These are phyloP conservation scores for Asteroscopus sphinx DNA, from an alignment of 2,888 invertebrate species.

Conservation along the genomic window DNA sequence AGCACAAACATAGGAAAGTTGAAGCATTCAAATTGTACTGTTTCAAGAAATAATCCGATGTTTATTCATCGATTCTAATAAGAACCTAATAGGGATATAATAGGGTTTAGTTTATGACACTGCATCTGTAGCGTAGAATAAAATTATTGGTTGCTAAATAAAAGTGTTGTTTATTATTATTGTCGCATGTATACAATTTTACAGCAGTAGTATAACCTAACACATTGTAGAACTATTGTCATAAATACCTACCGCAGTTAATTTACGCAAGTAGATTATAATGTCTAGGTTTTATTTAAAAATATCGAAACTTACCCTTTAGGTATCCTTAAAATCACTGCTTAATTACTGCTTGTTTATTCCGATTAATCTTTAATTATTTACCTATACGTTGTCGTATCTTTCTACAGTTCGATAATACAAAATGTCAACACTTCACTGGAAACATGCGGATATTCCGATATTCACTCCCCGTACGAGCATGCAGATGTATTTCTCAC, in stretches of 20 bases:
- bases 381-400: constrained; percentile 51
- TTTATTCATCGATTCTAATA: neutral
- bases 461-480: constrained; percentile 23
- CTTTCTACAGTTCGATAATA: constrained; percentile 54
- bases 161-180: neutral
- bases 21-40: too few relatives aligned
- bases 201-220: neutral
- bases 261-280: neutral
- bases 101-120: neutral
- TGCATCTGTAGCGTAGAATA: neutral
- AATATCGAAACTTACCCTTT: constrained; percentile 42
- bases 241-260: neutral
- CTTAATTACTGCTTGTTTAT: constrained; percentile 11
- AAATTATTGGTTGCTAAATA: neutral
- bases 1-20: too few relatives aligned
- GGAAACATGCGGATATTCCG: constrained; percentile 55
- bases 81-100: neutral
- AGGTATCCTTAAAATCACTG: constrained; percentile 28
- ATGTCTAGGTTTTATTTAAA: neutral
- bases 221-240: neutral
- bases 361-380: constrained; percentile 20
- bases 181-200: neutral
- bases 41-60: neutral
- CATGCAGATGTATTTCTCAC: constrained; percentile 30
- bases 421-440: constrained; percentile 78